Percentiles rank a stretch among this genome's conserved stretches.
phyloP scores from a whole-genome alignment of 2,888 invertebrate species.

The Oligia strigilis region DNA sequence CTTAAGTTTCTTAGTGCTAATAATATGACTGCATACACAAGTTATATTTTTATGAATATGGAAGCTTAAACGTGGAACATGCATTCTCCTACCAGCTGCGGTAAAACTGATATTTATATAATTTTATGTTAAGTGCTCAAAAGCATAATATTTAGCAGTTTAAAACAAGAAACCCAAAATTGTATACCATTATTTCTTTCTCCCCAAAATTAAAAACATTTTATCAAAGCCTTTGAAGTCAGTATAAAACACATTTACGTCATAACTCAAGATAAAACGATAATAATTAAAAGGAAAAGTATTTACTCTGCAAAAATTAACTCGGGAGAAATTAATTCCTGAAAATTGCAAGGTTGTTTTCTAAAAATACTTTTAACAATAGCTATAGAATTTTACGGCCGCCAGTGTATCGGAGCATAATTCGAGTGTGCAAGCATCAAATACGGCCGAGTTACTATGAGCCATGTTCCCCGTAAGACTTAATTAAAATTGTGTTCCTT shows the following conservation, averaged over 20 bases:
- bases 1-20: constrained; percentile 17
- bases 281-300: constrained; percentile 41
- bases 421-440: constrained; percentile 75
- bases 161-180: background rate
- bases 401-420: constrained; percentile 68
- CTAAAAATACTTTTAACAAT: constrained; percentile 37
- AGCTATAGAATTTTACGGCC: constrained; percentile 54
- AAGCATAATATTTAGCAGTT: background rate
- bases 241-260: constrained; percentile 25
- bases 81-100: background rate
- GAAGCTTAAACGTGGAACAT: background rate
- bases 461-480: constrained; percentile 72
- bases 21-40: constrained; percentile 1
- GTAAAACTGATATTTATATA: background rate
- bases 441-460: constrained; percentile 75
- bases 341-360: constrained; percentile 45
- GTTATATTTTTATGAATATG: constrained; percentile 24
- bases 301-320: constrained; percentile 24
- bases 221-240: constrained; percentile 12
- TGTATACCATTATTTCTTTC: background rate
- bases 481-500: constrained; percentile 79
- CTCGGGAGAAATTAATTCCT: constrained; percentile 37
- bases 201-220: constrained; percentile 26
- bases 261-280: constrained; percentile 34
- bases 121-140: background rate